Conservation (phyloP, 1,140 invertebrate genomes). For the Cyclina sinensis region DNA sequence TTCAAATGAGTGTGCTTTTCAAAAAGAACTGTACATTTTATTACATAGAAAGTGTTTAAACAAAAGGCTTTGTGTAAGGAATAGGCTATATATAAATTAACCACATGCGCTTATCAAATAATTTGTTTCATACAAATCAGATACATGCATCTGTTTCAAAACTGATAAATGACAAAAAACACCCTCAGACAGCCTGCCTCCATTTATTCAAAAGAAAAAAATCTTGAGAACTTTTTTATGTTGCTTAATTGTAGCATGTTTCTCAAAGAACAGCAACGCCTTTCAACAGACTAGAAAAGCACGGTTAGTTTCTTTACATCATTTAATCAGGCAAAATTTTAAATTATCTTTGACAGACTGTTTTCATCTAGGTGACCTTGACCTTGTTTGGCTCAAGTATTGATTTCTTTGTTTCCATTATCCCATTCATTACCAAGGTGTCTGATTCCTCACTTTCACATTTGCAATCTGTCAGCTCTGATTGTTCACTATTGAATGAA, state of each 20-base stretch:
- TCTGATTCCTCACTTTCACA: constrained; percentile 4
- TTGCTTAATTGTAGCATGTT: too few relatives aligned
- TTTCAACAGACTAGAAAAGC: too few relatives aligned
- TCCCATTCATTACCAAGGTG: constrained; percentile 7
- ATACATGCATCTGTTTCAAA: not conserved
- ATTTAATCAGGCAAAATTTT: too few relatives aligned
- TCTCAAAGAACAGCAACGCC: too few relatives aligned
- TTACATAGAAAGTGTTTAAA: not conserved
- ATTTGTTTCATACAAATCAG: not conserved
- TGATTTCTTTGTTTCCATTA: constrained; percentile 27
- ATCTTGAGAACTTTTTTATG: too few relatives aligned
- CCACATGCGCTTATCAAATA: not conserved
- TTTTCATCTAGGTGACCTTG: too few relatives aligned
- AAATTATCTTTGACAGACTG: too few relatives aligned
- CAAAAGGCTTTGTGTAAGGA: constrained; percentile 27
- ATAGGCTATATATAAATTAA: not conserved
- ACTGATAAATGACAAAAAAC: constrained; percentile 31
- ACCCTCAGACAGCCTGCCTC: too few relatives aligned
- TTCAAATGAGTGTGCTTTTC: not conserved
- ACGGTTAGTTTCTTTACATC: too few relatives aligned
- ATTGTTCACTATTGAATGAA: not conserved
- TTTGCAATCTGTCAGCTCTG: not conserved
- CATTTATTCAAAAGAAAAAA: too few relatives aligned
- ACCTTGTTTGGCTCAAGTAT: not conserved
- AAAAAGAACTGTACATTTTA: not conserved